Conservation (phyloP, 2,888 invertebrate genomes). For the Arenicola marina region DNA sequence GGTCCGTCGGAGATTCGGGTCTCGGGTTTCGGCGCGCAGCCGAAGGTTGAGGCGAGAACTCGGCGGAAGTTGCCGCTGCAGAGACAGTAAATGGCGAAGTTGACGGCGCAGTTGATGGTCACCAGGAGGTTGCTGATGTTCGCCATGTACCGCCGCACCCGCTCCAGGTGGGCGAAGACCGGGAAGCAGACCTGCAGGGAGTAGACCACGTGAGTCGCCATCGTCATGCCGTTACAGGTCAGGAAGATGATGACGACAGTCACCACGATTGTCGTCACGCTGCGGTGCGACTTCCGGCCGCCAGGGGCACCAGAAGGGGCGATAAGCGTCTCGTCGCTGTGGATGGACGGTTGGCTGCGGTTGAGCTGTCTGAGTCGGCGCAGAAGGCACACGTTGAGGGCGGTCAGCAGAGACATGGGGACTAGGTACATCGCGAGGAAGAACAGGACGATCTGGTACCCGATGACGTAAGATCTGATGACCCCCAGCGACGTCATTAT, state of each 20-base stretch:
- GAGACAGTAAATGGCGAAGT: conserved; percentile 27
- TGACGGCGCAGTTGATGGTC: conserved; percentile 23
- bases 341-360: neutral
- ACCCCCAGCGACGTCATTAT: neutral
- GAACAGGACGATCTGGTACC: conserved; percentile 15
- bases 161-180: neutral
- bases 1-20: too few species aligned
- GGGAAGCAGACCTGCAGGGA: neutral
- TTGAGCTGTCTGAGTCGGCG: neutral
- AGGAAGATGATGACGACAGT: conserved; percentile 18
- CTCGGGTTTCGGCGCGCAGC: too few species aligned
- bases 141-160: neutral
- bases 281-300: neutral
- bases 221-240: conserved; percentile 18
- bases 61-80: conserved; percentile 20
- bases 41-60: neutral
- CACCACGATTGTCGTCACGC: conserved; percentile 16
- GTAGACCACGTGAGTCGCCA: conserved; percentile 4
- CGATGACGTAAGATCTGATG: conserved; percentile 8
- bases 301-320: neutral
- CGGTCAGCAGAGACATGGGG: conserved; percentile 15
- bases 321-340: neutral
- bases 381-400: conserved; percentile 7
- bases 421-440: conserved; percentile 17
- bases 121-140: conserved; percentile 17